phyloP scores from a whole-genome alignment of 2,888 invertebrate genomes.

The Tetropium fuscum region DNA sequence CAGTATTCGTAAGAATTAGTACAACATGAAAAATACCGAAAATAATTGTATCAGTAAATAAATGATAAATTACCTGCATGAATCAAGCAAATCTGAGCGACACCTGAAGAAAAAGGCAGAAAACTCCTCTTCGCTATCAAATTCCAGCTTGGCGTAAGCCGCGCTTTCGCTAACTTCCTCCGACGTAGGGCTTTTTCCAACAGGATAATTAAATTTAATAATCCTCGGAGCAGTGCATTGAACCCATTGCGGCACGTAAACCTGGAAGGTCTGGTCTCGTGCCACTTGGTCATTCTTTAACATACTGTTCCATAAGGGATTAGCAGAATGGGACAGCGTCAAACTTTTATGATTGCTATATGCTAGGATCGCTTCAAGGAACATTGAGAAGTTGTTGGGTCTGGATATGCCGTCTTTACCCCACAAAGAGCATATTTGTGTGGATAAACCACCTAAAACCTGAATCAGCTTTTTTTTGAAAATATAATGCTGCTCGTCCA shows the following conservation, averaged over 20 bases:
- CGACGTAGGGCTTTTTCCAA: slow-evolving; percentile 55
- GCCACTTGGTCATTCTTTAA: slow-evolving; percentile 86
- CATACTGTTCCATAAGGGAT: slow-evolving; percentile 84
- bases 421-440: slow-evolving; percentile 85
- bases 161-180: slow-evolving; percentile 56
- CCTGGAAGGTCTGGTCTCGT: slow-evolving; percentile 76
- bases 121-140: slow-evolving; percentile 93
- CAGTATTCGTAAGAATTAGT: too few relatives aligned
- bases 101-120: slow-evolving; percentile 85
- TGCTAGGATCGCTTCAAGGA: slow-evolving; percentile 82
- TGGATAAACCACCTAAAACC: slow-evolving; percentile 82
- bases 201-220: slow-evolving; percentile 78
- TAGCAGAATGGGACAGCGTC: slow-evolving; percentile 82
- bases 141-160: slow-evolving; percentile 82
- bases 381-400: slow-evolving; percentile 79
- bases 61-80: slow-evolving; percentile 81
- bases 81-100: slow-evolving; percentile 85
- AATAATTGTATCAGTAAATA: too few relatives aligned
- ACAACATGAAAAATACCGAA: too few relatives aligned
- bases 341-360: slow-evolving; percentile 87
- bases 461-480: slow-evolving; percentile 87
- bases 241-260: slow-evolving; percentile 84
- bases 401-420: slow-evolving; percentile 75
- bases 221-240: slow-evolving; percentile 84
- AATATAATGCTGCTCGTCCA: slow-evolving; percentile 81